Conservation (phyloP, 2,113 vertebrate species). For the Perognathus longimembris region DNA sequence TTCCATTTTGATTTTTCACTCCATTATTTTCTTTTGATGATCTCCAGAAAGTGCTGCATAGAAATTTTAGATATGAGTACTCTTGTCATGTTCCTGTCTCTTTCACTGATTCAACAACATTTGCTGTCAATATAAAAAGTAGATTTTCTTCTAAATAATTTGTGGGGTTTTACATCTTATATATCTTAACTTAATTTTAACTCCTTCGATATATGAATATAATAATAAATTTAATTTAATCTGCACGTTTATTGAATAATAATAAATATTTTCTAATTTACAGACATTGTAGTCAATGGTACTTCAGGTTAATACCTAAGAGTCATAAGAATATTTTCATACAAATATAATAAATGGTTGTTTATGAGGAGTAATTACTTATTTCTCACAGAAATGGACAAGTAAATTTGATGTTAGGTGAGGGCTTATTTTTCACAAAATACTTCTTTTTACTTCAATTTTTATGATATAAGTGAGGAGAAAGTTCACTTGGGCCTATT, state of each 20-base stretch:
- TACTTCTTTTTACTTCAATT: not conserved
- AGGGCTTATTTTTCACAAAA: not conserved
- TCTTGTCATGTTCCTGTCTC: not conserved
- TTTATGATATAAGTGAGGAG: not conserved
- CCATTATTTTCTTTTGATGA: not conserved
- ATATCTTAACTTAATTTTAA: not conserved
- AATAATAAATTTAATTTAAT: not conserved
- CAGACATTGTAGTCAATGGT: no score
- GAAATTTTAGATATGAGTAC: not conserved
- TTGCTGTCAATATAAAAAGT: no score
- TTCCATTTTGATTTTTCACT: slow-evolving; percentile 22
- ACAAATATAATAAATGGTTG: not conserved
- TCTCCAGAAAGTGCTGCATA: not conserved
- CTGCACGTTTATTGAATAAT: not conserved
- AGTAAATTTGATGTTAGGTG: fast-evolving
- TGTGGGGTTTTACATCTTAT: not conserved
- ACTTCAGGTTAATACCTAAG: not conserved
- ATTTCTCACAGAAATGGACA: no score
- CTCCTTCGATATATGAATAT: not conserved
- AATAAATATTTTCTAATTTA: not conserved
- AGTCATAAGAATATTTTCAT: not conserved
- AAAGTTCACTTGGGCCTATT: not conserved
- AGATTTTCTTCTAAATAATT: not conserved
- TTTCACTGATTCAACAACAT: not conserved
- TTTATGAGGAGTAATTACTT: not conserved